A percentile compares a stretch with the other conserved stretches of the same genome.
These are phyloP conservation scores for Abrostola tripartita DNA, from an alignment of 2,888 invertebrate genomes.

Conservation along the genomic window DNA sequence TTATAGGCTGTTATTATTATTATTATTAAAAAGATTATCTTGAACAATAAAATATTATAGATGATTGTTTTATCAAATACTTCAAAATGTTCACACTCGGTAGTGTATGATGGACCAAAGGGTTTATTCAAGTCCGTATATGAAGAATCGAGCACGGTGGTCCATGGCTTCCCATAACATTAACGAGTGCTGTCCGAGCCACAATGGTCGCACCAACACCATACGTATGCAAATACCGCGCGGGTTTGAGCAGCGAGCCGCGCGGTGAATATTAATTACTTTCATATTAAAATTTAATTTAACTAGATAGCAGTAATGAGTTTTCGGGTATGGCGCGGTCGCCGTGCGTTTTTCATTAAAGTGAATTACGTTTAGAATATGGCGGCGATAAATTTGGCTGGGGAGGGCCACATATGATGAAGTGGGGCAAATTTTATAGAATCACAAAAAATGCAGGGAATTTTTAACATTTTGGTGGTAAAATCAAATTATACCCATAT, in stretches of 20 bases:
- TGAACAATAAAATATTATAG: no score
- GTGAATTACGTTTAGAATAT: conserved; percentile 37
- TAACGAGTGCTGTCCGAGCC: conserved; percentile 8
- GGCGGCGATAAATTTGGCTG: conserved; percentile 11
- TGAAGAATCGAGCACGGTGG: background rate
- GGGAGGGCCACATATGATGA: background rate
- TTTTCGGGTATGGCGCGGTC: conserved; percentile 17
- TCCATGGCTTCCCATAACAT: background rate
- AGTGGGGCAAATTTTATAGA: background rate
- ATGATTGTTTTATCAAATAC: no score
- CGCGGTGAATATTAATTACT: conserved; percentile 56
- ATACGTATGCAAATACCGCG: conserved; percentile 34
- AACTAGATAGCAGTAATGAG: conserved; percentile 49
- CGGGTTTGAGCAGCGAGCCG: conserved; percentile 22
- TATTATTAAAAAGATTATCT: no score
- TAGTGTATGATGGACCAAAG: no score
- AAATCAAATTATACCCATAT: no score
- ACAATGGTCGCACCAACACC: conserved; percentile 19
- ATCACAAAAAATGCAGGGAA: no score
- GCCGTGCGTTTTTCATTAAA: conserved; percentile 40
- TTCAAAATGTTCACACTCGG: no score
- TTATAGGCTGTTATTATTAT: no score
- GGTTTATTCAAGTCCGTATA: background rate
- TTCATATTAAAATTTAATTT: conserved; percentile 47
- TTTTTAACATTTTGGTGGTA: no score